A percentile compares a stretch with the other conserved stretches of the same genome.
These are phyloP conservation scores for Papilio dardanus DNA, from an alignment of 1,140 invertebrate genomes.

Conservation along the genomic window DNA sequence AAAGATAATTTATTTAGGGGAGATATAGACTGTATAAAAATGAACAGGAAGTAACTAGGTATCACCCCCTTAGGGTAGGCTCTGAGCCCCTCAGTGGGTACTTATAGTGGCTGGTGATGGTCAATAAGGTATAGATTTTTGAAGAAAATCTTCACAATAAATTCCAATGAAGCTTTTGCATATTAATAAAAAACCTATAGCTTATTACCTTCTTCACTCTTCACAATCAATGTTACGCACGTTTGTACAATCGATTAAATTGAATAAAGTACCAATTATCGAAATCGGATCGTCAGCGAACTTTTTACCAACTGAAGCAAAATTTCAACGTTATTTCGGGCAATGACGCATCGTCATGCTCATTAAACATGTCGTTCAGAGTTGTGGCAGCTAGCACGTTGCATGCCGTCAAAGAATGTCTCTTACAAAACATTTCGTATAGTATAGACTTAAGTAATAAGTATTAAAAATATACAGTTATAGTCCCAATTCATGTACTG, in stretches of 20 bases:
- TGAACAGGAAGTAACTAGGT: too few species aligned
- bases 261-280: background rate
- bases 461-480: constrained; percentile 27
- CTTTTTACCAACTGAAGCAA: background rate
- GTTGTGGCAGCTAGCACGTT: constrained; percentile 41
- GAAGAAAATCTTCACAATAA: too few species aligned
- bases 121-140: too few species aligned
- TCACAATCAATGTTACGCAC: background rate
- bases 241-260: background rate
- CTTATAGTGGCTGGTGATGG: too few species aligned
- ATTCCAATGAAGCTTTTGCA: background rate
- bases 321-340: constrained; percentile 43
- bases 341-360: constrained; percentile 49
- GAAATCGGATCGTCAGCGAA: background rate
- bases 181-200: background rate
- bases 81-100: too few species aligned
- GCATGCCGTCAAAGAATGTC: constrained; percentile 24
- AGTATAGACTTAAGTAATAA: constrained; percentile 17
- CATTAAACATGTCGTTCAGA: constrained; percentile 54
- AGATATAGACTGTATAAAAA: too few species aligned
- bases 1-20: too few species aligned
- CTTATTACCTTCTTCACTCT: too few species aligned
- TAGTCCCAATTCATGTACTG: background rate
- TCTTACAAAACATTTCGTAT: background rate
- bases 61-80: too few species aligned